Base-by-base conservation (phyloP, 2,888 invertebrate species). In the Leptinotarsa tumamoca region DNA sequence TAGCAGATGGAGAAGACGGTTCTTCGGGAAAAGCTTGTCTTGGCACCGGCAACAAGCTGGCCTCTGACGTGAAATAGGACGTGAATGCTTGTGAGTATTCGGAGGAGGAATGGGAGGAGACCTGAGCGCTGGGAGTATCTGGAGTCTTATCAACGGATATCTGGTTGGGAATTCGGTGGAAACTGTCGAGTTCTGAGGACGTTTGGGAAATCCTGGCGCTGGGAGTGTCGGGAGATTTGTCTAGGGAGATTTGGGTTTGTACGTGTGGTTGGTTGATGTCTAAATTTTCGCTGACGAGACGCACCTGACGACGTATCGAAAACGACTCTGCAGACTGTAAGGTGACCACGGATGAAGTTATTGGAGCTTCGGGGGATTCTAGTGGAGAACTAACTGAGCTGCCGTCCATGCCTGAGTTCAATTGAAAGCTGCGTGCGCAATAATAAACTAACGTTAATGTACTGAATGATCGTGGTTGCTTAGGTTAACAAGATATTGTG, bases 301-400 rank as follows among this genome's bases (percentile, higher is more conserved):
- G 89, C 89, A 89, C 89, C 89, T 89, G 89, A 81, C 89, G 89
- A 81, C 88, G 88, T 72, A 88, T 84, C 76, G 89, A 88, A 82
- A 91, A 90, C 78, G 90, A 89, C 81, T 93, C 93, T 89, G 92
- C 91, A 89, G 92, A 92, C 83, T 92, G 92, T 87, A 93, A 90
- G 80, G 93, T 93, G 52, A 90, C 92, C 80, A 92, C 90, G 74
- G 92, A 92, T 85, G 92, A 92, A 78, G 92, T 92, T 80, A 92
- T 91, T 73, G 92, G 92, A 68, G 91, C 94, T 83, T 95, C 95
- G 27, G 95, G 94, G 17, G 95, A 95, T 87, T 96, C 95, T 86
- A 95, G 89, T n/a, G 96, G 95, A 78, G 95, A 95, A 81, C 94
- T 95, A 76, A 94, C 90, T 5, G 95, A 93, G 71, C 95, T 95